A percentile compares a stretch with the other conserved stretches of the same genome.
Conservation (phyloP, 2,888 invertebrate genomes). For the Troilus luridus region DNA sequence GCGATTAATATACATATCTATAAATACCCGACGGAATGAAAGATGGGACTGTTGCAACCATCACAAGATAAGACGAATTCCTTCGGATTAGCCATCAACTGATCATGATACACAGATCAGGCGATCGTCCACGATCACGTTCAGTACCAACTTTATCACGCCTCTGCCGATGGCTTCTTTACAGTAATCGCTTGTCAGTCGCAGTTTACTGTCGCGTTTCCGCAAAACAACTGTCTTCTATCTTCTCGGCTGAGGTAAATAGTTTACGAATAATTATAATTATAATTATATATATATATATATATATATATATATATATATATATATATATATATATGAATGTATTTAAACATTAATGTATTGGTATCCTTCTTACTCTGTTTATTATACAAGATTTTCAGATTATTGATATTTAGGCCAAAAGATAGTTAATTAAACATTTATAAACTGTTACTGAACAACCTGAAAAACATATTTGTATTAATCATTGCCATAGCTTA, state of each 20-base stretch:
- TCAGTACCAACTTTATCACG: constrained; percentile 26
- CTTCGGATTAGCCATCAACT: neutral
- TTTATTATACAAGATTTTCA: too few relatives aligned
- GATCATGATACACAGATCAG: constrained; percentile 16
- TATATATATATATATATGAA: too few relatives aligned
- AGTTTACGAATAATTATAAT: neutral
- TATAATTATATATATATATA: too few relatives aligned
- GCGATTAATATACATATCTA: too few relatives aligned
- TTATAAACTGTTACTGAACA: too few relatives aligned
- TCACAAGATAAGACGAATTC: neutral
- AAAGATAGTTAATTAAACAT: too few relatives aligned
- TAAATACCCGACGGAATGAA: neutral
- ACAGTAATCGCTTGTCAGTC: neutral
- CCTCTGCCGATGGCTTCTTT: neutral
- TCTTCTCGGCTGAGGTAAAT: neutral
- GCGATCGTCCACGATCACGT: neutral
- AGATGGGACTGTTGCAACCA: neutral
- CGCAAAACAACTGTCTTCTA: neutral
- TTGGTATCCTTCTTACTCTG: too few relatives aligned
- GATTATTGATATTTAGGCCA: too few relatives aligned
- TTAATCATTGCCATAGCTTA: too few relatives aligned
- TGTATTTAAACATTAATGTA: too few relatives aligned
- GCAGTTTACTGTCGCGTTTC: neutral
- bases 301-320: too few relatives aligned
- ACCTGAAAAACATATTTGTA: too few relatives aligned